These are phyloP conservation scores for Notocelia uddmanniana DNA, from an alignment of 2,888 invertebrate genomes.

Conservation along the genomic window DNA sequence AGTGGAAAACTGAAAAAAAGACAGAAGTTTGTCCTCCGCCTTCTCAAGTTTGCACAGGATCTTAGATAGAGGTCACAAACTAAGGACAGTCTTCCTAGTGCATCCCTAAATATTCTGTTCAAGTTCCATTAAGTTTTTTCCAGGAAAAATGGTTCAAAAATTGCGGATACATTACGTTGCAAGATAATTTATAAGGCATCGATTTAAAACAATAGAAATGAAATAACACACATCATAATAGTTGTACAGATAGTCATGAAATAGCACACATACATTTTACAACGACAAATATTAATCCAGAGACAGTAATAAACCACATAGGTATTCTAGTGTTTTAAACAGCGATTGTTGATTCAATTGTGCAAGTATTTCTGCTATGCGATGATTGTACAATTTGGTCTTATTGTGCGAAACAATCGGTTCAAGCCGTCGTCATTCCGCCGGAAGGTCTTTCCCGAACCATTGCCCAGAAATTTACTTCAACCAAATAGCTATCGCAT, in stretches of 20 bases:
- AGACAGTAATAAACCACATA: constrained; percentile 12
- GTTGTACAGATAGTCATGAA: not conserved
- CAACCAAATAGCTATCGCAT: constrained; percentile 37
- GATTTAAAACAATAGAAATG: too few species aligned
- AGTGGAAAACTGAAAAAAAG: too few species aligned
- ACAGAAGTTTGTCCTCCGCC: too few species aligned
- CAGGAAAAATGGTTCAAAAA: too few species aligned
- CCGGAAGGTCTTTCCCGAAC: constrained; percentile 54
- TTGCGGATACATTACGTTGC: too few species aligned
- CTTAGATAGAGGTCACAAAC: too few species aligned
- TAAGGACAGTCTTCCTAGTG: too few species aligned
- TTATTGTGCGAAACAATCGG: constrained; percentile 69
- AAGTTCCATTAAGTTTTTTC: too few species aligned
- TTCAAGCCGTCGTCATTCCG: constrained; percentile 57
- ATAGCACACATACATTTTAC: not conserved
- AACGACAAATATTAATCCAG: not conserved
- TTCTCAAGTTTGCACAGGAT: too few species aligned
- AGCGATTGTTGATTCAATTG: constrained; percentile 61
- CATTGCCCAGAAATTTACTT: constrained; percentile 57
- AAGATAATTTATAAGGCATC: too few species aligned
- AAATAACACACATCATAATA: too few species aligned
- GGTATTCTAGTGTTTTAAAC: constrained; percentile 5
- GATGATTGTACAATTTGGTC: constrained; percentile 64
- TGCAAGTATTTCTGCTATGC: constrained; percentile 61
- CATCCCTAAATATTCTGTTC: too few species aligned